Evolutionary conservation across 2,888 invertebrate genomes (phyloP).

Genomic region (Stratiomys singularior): DNA sequence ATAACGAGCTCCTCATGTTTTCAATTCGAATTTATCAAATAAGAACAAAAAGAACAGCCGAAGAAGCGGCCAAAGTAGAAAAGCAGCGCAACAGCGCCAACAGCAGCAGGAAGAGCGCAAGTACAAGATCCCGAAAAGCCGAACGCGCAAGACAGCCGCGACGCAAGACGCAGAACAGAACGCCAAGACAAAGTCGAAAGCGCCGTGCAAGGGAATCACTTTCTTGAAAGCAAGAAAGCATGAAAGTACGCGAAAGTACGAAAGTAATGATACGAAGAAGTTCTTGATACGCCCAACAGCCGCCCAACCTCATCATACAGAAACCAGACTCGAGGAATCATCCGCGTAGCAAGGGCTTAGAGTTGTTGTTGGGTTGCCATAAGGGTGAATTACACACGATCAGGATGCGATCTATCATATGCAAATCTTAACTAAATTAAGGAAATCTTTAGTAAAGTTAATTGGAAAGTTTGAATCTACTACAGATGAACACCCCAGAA

Average conservation of each 20-base stretch:
- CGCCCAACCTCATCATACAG: constrained; percentile 28
- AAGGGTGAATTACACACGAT: not conserved
- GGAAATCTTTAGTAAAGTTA: too few species aligned
- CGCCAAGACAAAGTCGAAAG: constrained; percentile 49
- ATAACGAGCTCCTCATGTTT: constrained; percentile 46
- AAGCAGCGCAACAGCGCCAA: constrained; percentile 41
- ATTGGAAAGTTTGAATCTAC: too few species aligned
- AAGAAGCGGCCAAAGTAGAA: constrained; percentile 46
- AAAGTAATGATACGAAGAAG: constrained; percentile 34
- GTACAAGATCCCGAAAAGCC: constrained; percentile 48
- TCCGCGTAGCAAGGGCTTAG: not conserved
- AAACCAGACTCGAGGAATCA: not conserved
- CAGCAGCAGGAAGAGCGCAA: constrained; percentile 45
- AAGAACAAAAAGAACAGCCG: constrained; percentile 48
- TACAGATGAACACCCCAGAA: too few species aligned
- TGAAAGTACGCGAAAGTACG: constrained; percentile 42
- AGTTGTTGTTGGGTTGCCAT: constrained; percentile 1
- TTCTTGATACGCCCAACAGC: constrained; percentile 40
- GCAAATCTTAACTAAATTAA: too few species aligned
- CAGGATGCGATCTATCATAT: too few species aligned
- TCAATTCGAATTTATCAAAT: constrained; percentile 46
- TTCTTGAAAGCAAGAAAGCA: constrained; percentile 39
- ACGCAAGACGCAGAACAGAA: constrained; percentile 44
- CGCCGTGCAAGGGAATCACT: constrained; percentile 42
- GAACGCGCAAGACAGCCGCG: constrained; percentile 48